phyloP scores from a whole-genome alignment of 2,888 invertebrate species.

The Celastrina argiolus region DNA sequence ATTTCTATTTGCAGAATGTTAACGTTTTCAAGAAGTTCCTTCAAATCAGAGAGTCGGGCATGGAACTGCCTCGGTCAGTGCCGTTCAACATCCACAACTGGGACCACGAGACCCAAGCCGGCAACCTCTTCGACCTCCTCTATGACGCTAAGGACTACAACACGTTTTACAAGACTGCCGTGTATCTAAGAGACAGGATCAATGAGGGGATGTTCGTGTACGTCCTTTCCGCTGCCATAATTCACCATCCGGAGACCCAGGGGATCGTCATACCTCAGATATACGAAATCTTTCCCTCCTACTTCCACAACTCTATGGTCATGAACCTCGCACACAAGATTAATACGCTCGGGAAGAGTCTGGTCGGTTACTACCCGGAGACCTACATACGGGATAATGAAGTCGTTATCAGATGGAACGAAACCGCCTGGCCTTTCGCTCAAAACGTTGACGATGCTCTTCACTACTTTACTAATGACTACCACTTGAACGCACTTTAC shows the following conservation, averaged over 20 bases:
- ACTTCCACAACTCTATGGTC: conserved; percentile 82
- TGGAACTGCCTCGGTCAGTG: conserved; percentile 76
- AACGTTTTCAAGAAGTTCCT: conserved; percentile 76
- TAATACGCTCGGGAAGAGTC: conserved; percentile 56
- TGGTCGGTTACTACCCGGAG: conserved; percentile 50
- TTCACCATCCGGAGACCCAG: conserved; percentile 80
- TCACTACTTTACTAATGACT: conserved; percentile 85
- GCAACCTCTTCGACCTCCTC: conserved; percentile 81
- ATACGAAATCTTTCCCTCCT: conserved; percentile 85
- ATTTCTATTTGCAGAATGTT: conserved; percentile 59
- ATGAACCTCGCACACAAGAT: conserved; percentile 82
- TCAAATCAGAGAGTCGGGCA: conserved; percentile 69
- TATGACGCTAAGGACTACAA: conserved; percentile 84
- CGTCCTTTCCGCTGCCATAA: conserved; percentile 78
- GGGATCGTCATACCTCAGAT: conserved; percentile 82
- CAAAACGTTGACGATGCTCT: conserved; percentile 75
- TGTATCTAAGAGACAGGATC: conserved; percentile 81
- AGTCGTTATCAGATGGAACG: conserved; percentile 80
- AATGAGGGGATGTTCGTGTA: conserved; percentile 85
- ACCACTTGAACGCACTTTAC: conserved; percentile 81
- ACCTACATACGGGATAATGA: conserved; percentile 62
- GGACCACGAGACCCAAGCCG: conserved; percentile 79
- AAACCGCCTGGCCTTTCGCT: conserved; percentile 76
- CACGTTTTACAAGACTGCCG: conserved; percentile 83
- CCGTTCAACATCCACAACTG: conserved; percentile 77